Conservation (phyloP, 2,888 invertebrate genomes). For the Luperina nickerlii region DNA sequence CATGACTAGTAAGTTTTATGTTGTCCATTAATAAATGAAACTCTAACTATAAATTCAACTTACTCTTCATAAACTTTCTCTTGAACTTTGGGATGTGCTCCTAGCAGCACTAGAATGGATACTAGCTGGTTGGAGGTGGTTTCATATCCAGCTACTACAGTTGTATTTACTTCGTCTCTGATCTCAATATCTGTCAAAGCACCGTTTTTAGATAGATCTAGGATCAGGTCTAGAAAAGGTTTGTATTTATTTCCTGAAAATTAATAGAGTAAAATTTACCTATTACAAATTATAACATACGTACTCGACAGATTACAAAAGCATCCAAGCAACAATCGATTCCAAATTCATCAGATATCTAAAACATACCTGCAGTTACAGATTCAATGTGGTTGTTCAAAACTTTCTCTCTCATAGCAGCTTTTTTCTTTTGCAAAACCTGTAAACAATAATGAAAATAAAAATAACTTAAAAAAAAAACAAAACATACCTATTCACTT, state of each 20-base stretch:
- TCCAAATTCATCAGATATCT: neutral
- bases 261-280: neutral
- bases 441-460: neutral
- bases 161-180: conserved; percentile 28
- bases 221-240: conserved; percentile 25
- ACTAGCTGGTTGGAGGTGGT: conserved; percentile 28
- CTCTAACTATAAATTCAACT: neutral
- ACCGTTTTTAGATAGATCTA: conserved; percentile 25
- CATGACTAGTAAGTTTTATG: neutral
- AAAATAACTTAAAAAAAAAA: no score
- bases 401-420: neutral
- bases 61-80: conserved; percentile 26
- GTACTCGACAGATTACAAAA: neutral
- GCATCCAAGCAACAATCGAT: neutral
- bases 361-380: neutral
- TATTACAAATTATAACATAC: neutral
- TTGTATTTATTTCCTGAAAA: conserved; percentile 25
- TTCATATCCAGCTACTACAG: conserved; percentile 22
- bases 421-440: conserved; percentile 38
- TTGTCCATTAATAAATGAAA: neutral
- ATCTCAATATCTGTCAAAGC: conserved; percentile 18
- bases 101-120: conserved; percentile 12
- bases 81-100: conserved; percentile 31
- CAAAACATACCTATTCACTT: neutral
- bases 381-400: neutral